Percentiles rank a stretch among this genome's conserved stretches.
Conservation (phyloP, 2,113 vertebrate species). For the Saccopteryx leptura region DNA sequence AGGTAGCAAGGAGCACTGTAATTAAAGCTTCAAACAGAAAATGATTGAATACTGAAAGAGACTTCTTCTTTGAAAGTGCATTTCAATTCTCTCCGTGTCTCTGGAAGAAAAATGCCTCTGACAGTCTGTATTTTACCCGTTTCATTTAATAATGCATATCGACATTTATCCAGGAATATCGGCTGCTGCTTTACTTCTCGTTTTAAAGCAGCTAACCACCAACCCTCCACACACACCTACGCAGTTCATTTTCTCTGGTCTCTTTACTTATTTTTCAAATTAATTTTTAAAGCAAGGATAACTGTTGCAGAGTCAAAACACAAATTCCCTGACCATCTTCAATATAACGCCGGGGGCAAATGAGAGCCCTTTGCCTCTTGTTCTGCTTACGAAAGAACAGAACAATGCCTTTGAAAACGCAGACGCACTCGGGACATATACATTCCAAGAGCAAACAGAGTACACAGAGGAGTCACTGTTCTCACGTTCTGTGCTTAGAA, state of each 20-base stretch:
- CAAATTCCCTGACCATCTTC: neutral
- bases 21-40: conserved; percentile 82
- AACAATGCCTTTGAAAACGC: neutral
- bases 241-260: neutral
- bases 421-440: neutral
- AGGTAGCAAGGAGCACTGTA: conserved; percentile 63
- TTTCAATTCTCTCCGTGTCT: conserved; percentile 77
- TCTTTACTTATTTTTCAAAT: conserved; percentile 39
- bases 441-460: neutral
- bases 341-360: neutral
- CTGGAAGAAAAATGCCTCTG: conserved; percentile 81
- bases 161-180: conserved; percentile 78
- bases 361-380: neutral
- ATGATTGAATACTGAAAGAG: conserved; percentile 65
- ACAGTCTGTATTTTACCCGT: conserved; percentile 81
- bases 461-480: neutral
- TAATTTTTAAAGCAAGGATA: neutral
- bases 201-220: conserved; percentile 61
- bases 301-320: neutral
- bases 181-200: conserved; percentile 61
- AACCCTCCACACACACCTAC: neutral
- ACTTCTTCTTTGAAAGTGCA: conserved; percentile 79
- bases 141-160: conserved; percentile 86
- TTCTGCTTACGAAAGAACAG: neutral
- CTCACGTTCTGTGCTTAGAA: neutral